Base-by-base conservation (phyloP, 1,140 invertebrate species). In the Ruditapes philippinarum region DNA sequence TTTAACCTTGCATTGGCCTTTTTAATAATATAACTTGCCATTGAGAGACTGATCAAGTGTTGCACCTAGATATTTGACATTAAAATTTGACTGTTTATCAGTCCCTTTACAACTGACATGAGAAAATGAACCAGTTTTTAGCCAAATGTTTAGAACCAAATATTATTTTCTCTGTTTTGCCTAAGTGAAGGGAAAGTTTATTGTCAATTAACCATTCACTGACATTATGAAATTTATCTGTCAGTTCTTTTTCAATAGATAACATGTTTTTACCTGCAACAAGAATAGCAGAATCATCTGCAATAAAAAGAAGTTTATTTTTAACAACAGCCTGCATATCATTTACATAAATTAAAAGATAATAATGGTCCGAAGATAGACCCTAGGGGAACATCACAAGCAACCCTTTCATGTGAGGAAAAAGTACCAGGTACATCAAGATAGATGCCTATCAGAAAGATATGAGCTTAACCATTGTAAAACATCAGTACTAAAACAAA, bases 341-440 rank as follows among this genome's bases (percentile, higher is more conserved):
- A 54, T 54, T 54, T 14, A 54, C 22, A 54, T 54, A 54, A 14
- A 54, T 54, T 54, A n/a, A 22, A 54, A 22, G 22, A n/a, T n/a
- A 14, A 4, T 22, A 54, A 54, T 4, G 42, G 14, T 5, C 42
- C 42, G 5, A 45, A 45, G 11, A 54, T 54, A 3, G 51, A 54
- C 12, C 7, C 51, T 54, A 14, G 51, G 4, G 51, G 51, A 14
- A 54, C 51, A n/a, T 22, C 51, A 54, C 51, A n/a, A 54, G 51
- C 3, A n/a, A 78, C n/a, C 14, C 22, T 33, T n/a, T 3, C 11
- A 14, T 25, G n/a, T 17, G 49, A 14, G 33, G 49, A 81, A n/a
- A 60, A 60, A 12, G 5, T 81, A 81, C 78, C 78, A 31, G 78
- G 33, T 14, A 81, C 33, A 36, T 54, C 25, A 57, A 81, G 22